phyloP scores from a whole-genome alignment of 2,888 invertebrate species.

The Peribatodes rhomboidaria region DNA sequence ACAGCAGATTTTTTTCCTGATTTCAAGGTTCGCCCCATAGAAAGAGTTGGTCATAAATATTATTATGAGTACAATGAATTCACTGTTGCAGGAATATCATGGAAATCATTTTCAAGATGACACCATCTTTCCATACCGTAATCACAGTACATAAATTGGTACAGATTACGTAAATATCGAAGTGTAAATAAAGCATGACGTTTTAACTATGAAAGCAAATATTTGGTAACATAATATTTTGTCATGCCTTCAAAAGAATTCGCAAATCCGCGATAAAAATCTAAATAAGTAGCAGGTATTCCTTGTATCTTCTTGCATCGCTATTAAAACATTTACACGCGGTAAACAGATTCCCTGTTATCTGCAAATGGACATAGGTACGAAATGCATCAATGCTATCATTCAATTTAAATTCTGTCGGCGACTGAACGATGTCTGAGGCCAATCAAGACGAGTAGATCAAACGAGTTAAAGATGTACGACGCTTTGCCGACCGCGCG shows the following conservation, averaged over 20 bases:
- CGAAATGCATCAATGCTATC: constrained; percentile 9
- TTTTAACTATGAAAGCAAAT: constrained; percentile 8
- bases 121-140: neutral
- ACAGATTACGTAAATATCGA: too few species aligned
- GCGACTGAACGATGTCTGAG: constrained; percentile 9
- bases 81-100: neutral
- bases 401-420: constrained; percentile 26
- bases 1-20: too few species aligned
- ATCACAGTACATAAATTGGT: too few species aligned
- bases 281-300: neutral
- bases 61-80: too few species aligned
- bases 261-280: constrained; percentile 3
- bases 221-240: constrained; percentile 9
- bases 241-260: constrained; percentile 9
- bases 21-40: too few species aligned
- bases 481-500: neutral
- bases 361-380: neutral
- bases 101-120: neutral
- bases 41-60: too few species aligned
- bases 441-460: constrained; percentile 33
- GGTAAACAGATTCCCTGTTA: neutral
- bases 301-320: neutral
- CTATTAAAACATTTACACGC: constrained; percentile 7
- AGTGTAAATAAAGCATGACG: neutral
- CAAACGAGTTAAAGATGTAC: constrained; percentile 24